Conservation (phyloP, 2,888 invertebrate genomes). For the Erebia palarica region DNA sequence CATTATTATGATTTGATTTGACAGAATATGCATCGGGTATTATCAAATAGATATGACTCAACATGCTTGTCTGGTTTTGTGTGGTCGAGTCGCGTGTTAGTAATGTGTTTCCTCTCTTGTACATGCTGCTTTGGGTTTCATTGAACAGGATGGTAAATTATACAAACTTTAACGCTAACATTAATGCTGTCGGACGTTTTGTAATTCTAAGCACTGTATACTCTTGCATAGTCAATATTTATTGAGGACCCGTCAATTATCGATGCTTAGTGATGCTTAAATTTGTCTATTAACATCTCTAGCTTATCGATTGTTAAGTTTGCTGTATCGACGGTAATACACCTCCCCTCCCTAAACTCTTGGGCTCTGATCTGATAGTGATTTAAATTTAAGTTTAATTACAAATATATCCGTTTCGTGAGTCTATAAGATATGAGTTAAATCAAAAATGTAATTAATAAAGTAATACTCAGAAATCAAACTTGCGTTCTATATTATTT, state of each 20-base stretch:
- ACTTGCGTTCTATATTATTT: too few relatives aligned
- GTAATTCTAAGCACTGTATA: slow-evolving; percentile 32
- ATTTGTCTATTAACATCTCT: slow-evolving; percentile 48
- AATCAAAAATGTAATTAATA: too few relatives aligned
- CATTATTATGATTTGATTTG: too few relatives aligned
- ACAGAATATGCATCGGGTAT: neutral
- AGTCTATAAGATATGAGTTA: too few relatives aligned
- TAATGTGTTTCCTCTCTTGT: slow-evolving; percentile 17
- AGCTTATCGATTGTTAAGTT: neutral
- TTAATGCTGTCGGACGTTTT: slow-evolving; percentile 55
- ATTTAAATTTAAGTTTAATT: too few relatives aligned
- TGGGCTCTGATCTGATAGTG: too few relatives aligned
- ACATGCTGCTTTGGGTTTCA: slow-evolving; percentile 55
- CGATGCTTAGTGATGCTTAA: slow-evolving; percentile 72
- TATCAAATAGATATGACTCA: neutral
- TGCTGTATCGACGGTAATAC: too few relatives aligned
- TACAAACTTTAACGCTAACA: slow-evolving; percentile 60
- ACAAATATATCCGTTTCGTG: too few relatives aligned
- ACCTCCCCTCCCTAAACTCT: too few relatives aligned
- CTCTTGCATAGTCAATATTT: slow-evolving; percentile 68
- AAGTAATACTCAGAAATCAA: too few relatives aligned
- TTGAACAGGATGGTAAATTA: slow-evolving; percentile 59
- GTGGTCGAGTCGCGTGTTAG: neutral
- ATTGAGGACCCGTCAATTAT: slow-evolving; percentile 76
- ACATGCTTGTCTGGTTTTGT: neutral